These are phyloP conservation scores for Temnothorax curvispinosus DNA, from an alignment of 1,140 invertebrate genomes.

Conservation along the genomic window DNA sequence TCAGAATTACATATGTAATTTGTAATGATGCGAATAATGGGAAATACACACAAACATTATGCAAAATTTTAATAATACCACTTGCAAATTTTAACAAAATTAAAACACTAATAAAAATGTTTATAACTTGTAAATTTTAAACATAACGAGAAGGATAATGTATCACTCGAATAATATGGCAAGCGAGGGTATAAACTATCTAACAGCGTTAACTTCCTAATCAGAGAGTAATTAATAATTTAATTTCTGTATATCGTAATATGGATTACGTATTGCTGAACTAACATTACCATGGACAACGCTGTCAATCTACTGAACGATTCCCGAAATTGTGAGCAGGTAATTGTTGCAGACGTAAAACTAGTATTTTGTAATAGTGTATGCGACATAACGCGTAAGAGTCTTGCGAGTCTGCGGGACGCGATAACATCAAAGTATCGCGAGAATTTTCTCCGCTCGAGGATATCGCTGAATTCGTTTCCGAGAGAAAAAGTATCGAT, in stretches of 20 bases:
- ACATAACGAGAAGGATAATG: not conserved
- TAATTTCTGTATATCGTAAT: not conserved
- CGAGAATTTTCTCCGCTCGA: slow-evolving; percentile 39
- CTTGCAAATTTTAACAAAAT: not conserved
- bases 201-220: not conserved
- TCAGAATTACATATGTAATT: not conserved
- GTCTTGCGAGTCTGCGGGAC: slow-evolving; percentile 1
- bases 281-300: slow-evolving; percentile 1
- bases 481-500: slow-evolving; percentile 56
- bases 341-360: not conserved
- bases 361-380: not conserved
- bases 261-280: not conserved
- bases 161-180: not conserved
- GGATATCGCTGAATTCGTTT: slow-evolving; percentile 42
- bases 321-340: slow-evolving; percentile 7
- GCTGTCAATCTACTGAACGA: not conserved
- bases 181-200: not conserved
- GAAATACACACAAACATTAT: no score
- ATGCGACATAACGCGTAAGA: slow-evolving; percentile 6
- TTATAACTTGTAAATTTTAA: slow-evolving; percentile 4
- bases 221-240: not conserved
- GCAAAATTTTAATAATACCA: not conserved
- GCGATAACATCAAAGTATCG: slow-evolving; percentile 29
- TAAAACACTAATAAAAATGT: not conserved
- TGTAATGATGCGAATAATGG: not conserved